Base-by-base conservation (phyloP, 2,888 invertebrate species). In the Steinernema carpocapsae region DNA sequence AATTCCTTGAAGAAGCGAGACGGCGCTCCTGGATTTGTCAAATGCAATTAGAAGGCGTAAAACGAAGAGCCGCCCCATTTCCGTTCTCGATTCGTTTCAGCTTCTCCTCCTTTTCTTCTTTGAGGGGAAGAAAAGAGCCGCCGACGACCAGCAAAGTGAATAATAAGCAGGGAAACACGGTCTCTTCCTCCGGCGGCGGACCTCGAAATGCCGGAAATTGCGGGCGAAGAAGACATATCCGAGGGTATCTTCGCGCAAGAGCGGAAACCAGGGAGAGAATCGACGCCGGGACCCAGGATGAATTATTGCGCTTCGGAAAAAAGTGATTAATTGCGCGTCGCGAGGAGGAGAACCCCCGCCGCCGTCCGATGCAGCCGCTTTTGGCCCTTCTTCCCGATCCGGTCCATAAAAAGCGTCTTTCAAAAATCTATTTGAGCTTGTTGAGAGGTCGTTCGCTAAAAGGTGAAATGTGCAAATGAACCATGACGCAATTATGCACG, bases 241-340 rank as follows among this genome's bases (percentile, higher is more conserved):
- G 17, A 17, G 48, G 48, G 48, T 48, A 19, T 48, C 48, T 19
- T 17, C 48, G 48, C 19, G 48, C 17, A 14, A 48, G 48, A 4
- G 14, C 2, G 14, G 48, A 48, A 7, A 64, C 19, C 37, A 48
- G 48, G 19, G 19, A 19, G 19, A 14, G 19, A 7, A 64, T 32
- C 37, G 64, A 29, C 64, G 29, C 64, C 2, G 24, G 56, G 56
- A 17, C 64, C 48, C 48, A 48, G n/a, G 29, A 64, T 32, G 64
- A 64, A 26, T 64, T 64, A 64, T 32, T 22, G 64, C 32, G 64
- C 64, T 6, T 10, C 64, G 64, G 64, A 64, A 56, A n/a, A 26
- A 64, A 29, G 64, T 64, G 64, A 64, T 64, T 64, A 64, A 64
- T 64, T 37, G 64, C 64, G 32, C 64, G 64, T 32, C 64, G 17